Evolutionary conservation across 2,797 vertebrate species (phyloP).

Genomic region (Neopelma chrysocephalum): DNA sequence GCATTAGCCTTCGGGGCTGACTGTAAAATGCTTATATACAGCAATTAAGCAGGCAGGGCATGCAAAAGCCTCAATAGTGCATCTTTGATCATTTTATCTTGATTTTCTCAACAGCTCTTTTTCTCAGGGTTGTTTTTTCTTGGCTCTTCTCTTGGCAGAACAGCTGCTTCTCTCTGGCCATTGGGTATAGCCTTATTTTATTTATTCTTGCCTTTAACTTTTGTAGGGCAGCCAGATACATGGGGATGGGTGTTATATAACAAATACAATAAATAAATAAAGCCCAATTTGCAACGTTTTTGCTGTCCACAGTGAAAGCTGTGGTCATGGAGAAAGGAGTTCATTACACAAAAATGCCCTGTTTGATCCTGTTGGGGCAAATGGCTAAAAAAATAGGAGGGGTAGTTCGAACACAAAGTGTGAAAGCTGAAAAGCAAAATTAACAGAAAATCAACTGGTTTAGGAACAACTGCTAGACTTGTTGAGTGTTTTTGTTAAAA

Average conservation of each 20-base stretch:
- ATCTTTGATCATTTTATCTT: conserved; percentile 55
- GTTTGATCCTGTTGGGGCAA: conserved; percentile 57
- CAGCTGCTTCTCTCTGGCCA: conserved; percentile 45
- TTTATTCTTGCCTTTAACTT: conserved; percentile 57
- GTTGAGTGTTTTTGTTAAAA: not conserved
- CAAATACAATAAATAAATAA: conserved; percentile 70
- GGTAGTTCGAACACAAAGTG: not conserved
- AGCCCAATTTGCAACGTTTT: conserved; percentile 42
- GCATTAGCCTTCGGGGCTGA: not conserved
- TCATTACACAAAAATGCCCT: conserved; percentile 62
- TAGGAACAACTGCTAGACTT: not conserved
- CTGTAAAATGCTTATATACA: not conserved
- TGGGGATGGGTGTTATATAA: conserved; percentile 68
- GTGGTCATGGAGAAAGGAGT: conserved; percentile 66
- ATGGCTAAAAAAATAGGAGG: conserved; percentile 20
- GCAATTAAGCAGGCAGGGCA: not conserved
- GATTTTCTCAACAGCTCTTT: conserved; percentile 25
- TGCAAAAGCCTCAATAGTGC: not conserved
- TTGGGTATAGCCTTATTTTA: conserved; percentile 51
- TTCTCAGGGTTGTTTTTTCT: conserved; percentile 38
- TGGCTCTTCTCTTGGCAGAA: conserved; percentile 57
- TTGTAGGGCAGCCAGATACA: conserved; percentile 66
- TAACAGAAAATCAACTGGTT: not conserved
- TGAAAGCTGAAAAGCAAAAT: not conserved
- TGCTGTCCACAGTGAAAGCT: conserved; percentile 52